Evolutionary conservation across 2,113 vertebrate genomes (phyloP).

Genomic region (Neolamprologus sp.): DNA sequence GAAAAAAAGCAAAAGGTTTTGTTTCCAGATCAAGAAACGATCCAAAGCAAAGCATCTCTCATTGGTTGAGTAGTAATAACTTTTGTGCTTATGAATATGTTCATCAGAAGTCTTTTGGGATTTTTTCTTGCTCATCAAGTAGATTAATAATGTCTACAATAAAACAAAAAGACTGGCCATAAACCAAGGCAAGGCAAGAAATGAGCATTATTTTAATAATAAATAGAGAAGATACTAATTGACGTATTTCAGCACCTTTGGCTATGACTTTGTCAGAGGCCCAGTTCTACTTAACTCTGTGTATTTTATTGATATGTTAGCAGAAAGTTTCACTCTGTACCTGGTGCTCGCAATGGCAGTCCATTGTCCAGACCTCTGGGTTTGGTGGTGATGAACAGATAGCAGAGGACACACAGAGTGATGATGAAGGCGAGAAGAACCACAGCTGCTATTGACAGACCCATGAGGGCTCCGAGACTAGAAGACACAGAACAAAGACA

Average conservation of each 20-base stretch:
- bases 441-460: slow-evolving; percentile 83
- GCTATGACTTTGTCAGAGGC: background rate
- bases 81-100: background rate
- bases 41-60: background rate
- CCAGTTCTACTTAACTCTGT: background rate
- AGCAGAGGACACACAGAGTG: slow-evolving; percentile 86
- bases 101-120: background rate
- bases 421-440: slow-evolving; percentile 85
- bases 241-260: background rate
- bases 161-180: background rate
- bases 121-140: background rate
- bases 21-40: background rate
- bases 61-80: background rate
- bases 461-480: slow-evolving; percentile 84
- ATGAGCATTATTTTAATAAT: background rate
- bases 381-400: slow-evolving; percentile 86
- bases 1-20: background rate
- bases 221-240: background rate
- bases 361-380: slow-evolving; percentile 82
- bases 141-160: background rate
- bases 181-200: background rate
- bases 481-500: slow-evolving; percentile 1
- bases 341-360: slow-evolving; percentile 75
- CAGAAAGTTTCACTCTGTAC: slow-evolving; percentile 51
- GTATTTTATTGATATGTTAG: background rate